Evolutionary conservation across 2,888 invertebrate species (phyloP).

Genomic region (Dolichomitus sp.): DNA sequence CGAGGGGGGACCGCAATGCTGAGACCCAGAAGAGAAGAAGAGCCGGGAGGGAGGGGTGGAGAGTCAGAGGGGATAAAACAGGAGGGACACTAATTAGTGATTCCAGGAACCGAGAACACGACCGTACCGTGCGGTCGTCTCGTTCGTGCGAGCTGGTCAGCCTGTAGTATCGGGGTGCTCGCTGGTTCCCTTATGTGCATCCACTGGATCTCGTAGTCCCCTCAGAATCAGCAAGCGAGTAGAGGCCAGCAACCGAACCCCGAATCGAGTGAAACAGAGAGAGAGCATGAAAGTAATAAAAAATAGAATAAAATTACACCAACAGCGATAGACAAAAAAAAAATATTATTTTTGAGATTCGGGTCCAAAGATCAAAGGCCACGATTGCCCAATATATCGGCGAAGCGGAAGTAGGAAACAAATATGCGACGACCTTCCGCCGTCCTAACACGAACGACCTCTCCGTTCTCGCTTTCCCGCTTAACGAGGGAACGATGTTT

Average conservation of each 20-base stretch:
- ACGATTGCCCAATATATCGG: background rate
- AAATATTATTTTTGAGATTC: constrained; percentile 55
- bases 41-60: constrained; percentile 69
- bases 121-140: constrained; percentile 76
- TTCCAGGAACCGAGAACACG: constrained; percentile 85
- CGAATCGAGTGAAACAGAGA: constrained; percentile 43
- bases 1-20: constrained; percentile 72
- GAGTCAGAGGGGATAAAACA: constrained; percentile 81
- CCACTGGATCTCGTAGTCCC: constrained; percentile 27
- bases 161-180: constrained; percentile 34
- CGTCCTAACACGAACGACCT: constrained; percentile 3
- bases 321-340: constrained; percentile 56
- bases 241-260: constrained; percentile 36
- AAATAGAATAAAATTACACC: constrained; percentile 39
- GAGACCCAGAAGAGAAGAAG: constrained; percentile 75
- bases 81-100: constrained; percentile 85
- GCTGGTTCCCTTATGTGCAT: constrained; percentile 34
- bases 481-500: constrained; percentile 15
- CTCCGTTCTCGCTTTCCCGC: constrained; percentile 25
- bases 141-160: constrained; percentile 66
- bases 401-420: background rate
- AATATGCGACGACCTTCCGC: constrained; percentile 13
- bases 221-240: constrained; percentile 16
- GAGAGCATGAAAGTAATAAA: constrained; percentile 51
- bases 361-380: constrained; percentile 17